A percentile compares a stretch with the other conserved stretches of the same genome.
These are phyloP conservation scores for Latrodectus geometricus DNA, from an alignment of 1,140 invertebrate genomes.

Conservation along the genomic window DNA sequence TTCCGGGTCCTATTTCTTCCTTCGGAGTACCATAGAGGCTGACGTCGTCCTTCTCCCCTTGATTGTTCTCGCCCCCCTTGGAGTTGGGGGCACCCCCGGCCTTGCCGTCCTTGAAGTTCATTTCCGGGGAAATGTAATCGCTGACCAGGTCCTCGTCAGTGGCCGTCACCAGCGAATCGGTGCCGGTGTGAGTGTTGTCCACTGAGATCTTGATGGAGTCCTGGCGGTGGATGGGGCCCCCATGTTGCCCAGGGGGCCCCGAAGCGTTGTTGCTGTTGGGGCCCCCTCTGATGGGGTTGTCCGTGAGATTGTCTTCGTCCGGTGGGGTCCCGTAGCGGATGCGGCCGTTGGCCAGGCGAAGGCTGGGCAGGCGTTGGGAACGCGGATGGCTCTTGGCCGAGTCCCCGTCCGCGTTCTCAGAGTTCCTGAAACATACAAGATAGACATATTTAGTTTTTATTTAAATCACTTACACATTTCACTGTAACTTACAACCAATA, in stretches of 20 bases:
- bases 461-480: background rate
- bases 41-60: constrained; percentile 80
- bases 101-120: constrained; percentile 68
- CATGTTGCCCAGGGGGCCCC: constrained; percentile 35
- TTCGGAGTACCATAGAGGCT: constrained; percentile 97
- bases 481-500: too few species aligned
- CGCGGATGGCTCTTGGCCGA: constrained; percentile 28
- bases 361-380: constrained; percentile 62
- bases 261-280: constrained; percentile 22
- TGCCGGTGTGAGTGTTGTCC: constrained; percentile 43
- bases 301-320: constrained; percentile 39
- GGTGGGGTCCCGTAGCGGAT: constrained; percentile 50
- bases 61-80: constrained; percentile 59
- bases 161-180: constrained; percentile 57
- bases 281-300: constrained; percentile 10
- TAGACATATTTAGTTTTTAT: background rate
- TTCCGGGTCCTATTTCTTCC: constrained; percentile 87
- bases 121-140: constrained; percentile 79
- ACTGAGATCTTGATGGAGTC: constrained; percentile 61
- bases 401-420: constrained; percentile 47
- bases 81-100: constrained; percentile 63
- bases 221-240: constrained; percentile 54
- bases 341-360: constrained; percentile 75
- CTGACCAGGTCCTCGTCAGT: constrained; percentile 72
- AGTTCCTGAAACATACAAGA: constrained; percentile 35